Conservation (phyloP, 2,797 vertebrate species). For the Eurystomus glaucurus region DNA sequence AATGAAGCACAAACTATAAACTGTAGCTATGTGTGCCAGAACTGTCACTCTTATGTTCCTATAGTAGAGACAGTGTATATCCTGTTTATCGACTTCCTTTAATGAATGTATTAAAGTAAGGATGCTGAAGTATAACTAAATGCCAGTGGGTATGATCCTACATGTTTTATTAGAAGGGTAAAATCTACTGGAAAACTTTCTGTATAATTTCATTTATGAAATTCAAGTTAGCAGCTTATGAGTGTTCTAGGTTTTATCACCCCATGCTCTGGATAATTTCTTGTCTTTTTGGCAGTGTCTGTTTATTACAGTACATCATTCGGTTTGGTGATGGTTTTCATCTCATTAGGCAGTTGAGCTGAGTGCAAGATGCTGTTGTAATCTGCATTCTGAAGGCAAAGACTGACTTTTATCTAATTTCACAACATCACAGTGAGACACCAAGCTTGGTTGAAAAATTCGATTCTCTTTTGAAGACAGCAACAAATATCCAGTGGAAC, state of each 20-base stretch:
- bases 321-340: neutral
- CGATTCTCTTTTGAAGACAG: neutral
- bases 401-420: neutral
- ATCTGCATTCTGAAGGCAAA: neutral
- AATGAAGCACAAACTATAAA: neutral
- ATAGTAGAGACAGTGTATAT: neutral
- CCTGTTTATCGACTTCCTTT: neutral
- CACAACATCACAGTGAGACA: neutral
- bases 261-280: neutral
- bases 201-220: neutral
- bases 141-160: neutral
- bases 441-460: neutral
- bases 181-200: neutral
- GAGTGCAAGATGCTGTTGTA: neutral
- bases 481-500: neutral
- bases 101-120: neutral
- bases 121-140: neutral
- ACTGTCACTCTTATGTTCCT: neutral
- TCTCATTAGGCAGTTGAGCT: neutral
- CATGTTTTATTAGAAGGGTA: neutral
- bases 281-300: neutral
- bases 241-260: neutral
- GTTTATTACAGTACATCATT: neutral
- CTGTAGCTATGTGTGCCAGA: neutral
- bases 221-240: neutral